Evolutionary conservation across 2,888 invertebrate genomes (phyloP).

Genomic region (Coenonympha arcania): DNA sequence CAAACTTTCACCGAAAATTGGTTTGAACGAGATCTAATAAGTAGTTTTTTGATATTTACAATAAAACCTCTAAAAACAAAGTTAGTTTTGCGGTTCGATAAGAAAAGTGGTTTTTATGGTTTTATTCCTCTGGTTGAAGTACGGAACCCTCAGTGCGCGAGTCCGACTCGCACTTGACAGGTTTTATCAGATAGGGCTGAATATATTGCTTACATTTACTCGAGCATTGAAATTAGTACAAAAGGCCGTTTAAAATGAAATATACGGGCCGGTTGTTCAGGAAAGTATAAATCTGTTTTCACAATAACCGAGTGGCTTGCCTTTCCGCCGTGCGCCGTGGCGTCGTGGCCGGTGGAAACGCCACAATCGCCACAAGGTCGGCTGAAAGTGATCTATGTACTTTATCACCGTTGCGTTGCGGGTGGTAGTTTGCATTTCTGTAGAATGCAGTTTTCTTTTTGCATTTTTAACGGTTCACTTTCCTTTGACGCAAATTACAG

Average conservation of each 20-base stretch:
- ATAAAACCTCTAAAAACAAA: too few species aligned
- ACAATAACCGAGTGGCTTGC: conserved; percentile 7
- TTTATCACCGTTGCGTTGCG: conserved; percentile 16
- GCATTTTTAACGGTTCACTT: background rate
- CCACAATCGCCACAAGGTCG: conserved; percentile 15
- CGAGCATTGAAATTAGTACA: conserved; percentile 5
- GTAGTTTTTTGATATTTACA: too few species aligned
- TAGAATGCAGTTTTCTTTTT: conserved; percentile 4
- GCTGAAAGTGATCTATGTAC: conserved; percentile 14
- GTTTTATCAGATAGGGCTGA: too few species aligned
- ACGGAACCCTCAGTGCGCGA: too few species aligned
- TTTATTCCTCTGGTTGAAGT: too few species aligned
- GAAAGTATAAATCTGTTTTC: conserved; percentile 6
- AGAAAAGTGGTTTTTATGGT: too few species aligned
- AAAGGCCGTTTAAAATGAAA: conserved; percentile 1
- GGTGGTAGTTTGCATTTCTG: conserved; percentile 17
- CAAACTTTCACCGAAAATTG: too few species aligned
- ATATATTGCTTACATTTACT: background rate
- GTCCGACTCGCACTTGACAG: too few species aligned
- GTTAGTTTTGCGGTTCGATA: too few species aligned
- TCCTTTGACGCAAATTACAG: background rate
- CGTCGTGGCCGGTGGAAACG: conserved; percentile 7
- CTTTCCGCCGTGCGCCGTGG: background rate
- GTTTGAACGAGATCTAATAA: too few species aligned
- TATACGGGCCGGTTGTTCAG: background rate